Conservation (phyloP, 2,113 vertebrate genomes). For the Pseudorectes ferrugineus region DNA sequence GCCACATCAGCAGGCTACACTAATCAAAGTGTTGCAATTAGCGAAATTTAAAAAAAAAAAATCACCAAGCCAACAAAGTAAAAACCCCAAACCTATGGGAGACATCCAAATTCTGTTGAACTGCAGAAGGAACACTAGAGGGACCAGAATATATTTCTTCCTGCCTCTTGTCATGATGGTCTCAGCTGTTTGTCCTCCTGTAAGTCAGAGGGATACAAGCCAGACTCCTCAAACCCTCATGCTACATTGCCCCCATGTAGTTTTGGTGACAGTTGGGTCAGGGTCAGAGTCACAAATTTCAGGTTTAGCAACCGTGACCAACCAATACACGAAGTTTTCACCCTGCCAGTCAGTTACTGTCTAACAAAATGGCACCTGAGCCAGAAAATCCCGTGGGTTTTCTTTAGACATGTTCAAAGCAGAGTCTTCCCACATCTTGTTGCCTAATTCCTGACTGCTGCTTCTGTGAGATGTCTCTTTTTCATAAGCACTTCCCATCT, state of each 20-base stretch:
- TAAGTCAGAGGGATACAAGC: not conserved
- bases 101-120: not conserved
- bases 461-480: accelerated
- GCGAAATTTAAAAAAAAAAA: not conserved
- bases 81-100: not conserved
- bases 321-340: not conserved
- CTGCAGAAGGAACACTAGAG: not conserved
- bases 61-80: not conserved
- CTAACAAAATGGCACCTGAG: not conserved
- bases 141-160: not conserved
- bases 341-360: not conserved
- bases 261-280: not conserved
- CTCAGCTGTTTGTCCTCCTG: not conserved
- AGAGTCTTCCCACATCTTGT: not conserved
- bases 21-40: not conserved
- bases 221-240: not conserved
- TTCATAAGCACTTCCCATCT: not conserved
- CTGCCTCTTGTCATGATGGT: not conserved
- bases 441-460: not conserved
- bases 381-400: not conserved
- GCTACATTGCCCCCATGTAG: accelerated
- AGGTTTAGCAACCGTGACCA: not conserved
- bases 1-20: too few species aligned
- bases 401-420: not conserved
- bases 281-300: not conserved